Evolutionary conservation across 2,888 invertebrate genomes (phyloP), one percentile per base, ranked within the genome.

Genomic region (Ophioninae sp.): DNA sequence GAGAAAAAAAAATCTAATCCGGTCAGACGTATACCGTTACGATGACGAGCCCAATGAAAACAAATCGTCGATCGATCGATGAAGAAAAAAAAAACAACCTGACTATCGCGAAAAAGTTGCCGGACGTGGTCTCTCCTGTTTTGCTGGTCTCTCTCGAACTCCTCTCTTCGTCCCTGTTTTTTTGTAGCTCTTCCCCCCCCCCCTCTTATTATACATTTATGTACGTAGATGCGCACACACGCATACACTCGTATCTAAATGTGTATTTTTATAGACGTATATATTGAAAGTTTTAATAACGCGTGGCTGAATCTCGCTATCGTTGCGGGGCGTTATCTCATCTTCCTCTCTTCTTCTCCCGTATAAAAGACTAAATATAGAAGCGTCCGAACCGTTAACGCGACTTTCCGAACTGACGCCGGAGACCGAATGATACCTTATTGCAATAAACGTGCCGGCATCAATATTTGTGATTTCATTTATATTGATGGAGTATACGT

Each of bases 331-430:
- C 69, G 69, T 83, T 83, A 83, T 83, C 83, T 82, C 64, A 44
- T 79, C 74, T 67, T 39, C 64, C 23, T 72, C 65, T 79, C 65
- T 72, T 51, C 44, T 59, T 79, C 41, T 73, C 59, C 44, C 44
- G 67, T 71, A 71, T 82, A 65, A 78, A 73, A 75, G 51, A 81
- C 81, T 83, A 83, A 83, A 83, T 83, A 83, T 83, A 83, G 83
- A 63, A 58, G 56, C 73, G 80, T 63, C 59, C 75, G 67, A 79
- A 79, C 61, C 73, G 64, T 67, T 75, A 75, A 75, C 39, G 75
- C 58, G 65, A 58, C 39, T 75, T 67, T 51, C 68, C 68, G 20
- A 75, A 75, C 58, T 63, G 65, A 20, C 10, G 56, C 22, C 58
- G 58, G 37, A 51, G 51, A 80, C 51, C 51, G 61, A 79, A 71